These are phyloP conservation scores for Plagiodera versicolora DNA, from an alignment of 2,888 invertebrate genomes.

Conservation along the genomic window DNA sequence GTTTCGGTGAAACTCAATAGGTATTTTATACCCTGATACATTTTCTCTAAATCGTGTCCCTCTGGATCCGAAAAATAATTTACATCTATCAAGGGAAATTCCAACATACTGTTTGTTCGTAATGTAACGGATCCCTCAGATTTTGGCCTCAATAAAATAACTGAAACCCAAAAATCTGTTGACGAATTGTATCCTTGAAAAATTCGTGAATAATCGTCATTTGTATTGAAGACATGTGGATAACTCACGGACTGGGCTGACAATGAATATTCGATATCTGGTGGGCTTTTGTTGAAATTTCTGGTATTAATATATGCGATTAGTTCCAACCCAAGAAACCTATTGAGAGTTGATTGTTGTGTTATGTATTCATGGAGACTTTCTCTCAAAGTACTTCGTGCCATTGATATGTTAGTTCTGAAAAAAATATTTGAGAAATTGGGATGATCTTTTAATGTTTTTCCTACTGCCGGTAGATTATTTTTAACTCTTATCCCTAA, in stretches of 20 bases:
- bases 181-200: conserved; percentile 11
- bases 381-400: conserved; percentile 3
- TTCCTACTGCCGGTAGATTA: conserved; percentile 22
- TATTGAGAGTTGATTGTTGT: conserved; percentile 8
- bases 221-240: background rate
- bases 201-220: background rate
- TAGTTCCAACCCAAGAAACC: background rate
- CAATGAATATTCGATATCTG: conserved; percentile 13
- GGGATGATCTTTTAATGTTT: conserved; percentile 21
- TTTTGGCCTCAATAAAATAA: conserved; percentile 40
- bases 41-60: conserved; percentile 64
- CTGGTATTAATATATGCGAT: conserved; percentile 12
- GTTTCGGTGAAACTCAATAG: conserved; percentile 48
- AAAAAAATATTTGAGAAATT: conserved; percentile 1
- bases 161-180: conserved; percentile 26
- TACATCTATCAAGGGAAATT: conserved; percentile 42
- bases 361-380: conserved; percentile 2
- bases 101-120: conserved; percentile 40
- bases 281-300: background rate
- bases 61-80: conserved; percentile 36
- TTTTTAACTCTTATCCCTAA: conserved; percentile 11
- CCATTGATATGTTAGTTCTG: conserved; percentile 15
- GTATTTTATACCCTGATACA: conserved; percentile 61
- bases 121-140: conserved; percentile 40
- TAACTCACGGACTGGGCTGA: too few relatives aligned